Evolutionary conservation across 2,113 vertebrate species (phyloP).

Genomic region (Mustelus asterias): DNA sequence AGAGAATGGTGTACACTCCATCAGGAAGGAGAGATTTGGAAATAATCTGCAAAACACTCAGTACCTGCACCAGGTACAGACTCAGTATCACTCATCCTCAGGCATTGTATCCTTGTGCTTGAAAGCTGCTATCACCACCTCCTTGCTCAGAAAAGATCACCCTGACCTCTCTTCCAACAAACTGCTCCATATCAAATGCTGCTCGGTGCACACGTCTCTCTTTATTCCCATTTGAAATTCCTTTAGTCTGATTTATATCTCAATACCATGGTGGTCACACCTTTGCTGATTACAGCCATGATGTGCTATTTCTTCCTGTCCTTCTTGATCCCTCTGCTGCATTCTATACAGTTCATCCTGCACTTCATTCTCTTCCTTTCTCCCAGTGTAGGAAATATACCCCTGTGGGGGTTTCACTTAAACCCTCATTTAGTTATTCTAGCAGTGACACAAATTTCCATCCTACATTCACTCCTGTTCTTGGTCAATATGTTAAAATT

Average conservation of each 20-base stretch:
- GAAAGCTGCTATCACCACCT: neutral
- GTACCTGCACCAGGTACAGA: neutral
- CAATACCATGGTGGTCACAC: neutral
- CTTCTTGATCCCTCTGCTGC: neutral
- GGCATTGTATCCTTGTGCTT: neutral
- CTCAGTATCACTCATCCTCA: neutral
- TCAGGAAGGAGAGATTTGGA: neutral
- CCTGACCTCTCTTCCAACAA: neutral
- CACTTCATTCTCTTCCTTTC: neutral
- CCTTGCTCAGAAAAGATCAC: neutral
- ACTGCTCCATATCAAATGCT: neutral
- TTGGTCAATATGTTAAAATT: neutral
- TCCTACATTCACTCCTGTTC: neutral
- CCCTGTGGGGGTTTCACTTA: neutral
- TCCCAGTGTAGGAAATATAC: neutral
- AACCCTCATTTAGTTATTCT: neutral
- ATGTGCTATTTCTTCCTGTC: neutral
- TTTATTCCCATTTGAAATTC: neutral
- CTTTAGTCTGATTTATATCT: neutral
- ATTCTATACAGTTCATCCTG: neutral
- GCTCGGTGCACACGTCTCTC: neutral
- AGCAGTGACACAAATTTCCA: neutral
- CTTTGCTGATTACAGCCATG: neutral
- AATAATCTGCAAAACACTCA: neutral
- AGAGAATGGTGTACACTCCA: neutral